phyloP scores from a whole-genome alignment of 1,140 invertebrate species.

The Magallana gigas region DNA sequence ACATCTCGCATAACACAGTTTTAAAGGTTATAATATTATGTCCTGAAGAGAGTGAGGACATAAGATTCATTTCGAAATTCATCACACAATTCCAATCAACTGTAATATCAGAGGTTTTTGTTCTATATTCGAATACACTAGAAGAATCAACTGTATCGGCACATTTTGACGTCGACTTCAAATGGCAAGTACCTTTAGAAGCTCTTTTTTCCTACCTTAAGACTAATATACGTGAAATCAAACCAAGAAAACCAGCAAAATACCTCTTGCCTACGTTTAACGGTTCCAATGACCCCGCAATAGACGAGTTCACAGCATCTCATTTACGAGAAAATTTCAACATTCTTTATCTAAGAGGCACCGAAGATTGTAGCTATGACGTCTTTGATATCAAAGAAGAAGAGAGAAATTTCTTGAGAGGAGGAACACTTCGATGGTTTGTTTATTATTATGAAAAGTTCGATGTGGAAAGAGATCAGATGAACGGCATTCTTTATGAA shows the following conservation, averaged over 20 bases:
- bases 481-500: slow-evolving; percentile 45
- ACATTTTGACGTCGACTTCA: neutral
- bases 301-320: slow-evolving; percentile 46
- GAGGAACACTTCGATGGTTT: slow-evolving; percentile 57
- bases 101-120: neutral
- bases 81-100: slow-evolving; percentile 44
- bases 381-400: slow-evolving; percentile 54
- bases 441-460: slow-evolving; percentile 50
- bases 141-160: neutral
- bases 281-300: slow-evolving; percentile 10
- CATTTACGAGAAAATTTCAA: slow-evolving; percentile 57
- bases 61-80: slow-evolving; percentile 42
- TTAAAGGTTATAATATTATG: slow-evolving; percentile 51
- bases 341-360: slow-evolving; percentile 53
- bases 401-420: slow-evolving; percentile 54
- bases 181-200: slow-evolving; percentile 1
- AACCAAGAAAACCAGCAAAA: neutral
- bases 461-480: slow-evolving; percentile 55
- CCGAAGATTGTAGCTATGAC: slow-evolving; percentile 1
- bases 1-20: slow-evolving; percentile 47
- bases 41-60: slow-evolving; percentile 32
- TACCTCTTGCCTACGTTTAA: slow-evolving; percentile 52
- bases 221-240: neutral
- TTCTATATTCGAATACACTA: neutral
- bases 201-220: slow-evolving; percentile 2